Evolutionary conservation across 2,113 vertebrate species (phyloP).

Genomic region (Athene noctua): DNA sequence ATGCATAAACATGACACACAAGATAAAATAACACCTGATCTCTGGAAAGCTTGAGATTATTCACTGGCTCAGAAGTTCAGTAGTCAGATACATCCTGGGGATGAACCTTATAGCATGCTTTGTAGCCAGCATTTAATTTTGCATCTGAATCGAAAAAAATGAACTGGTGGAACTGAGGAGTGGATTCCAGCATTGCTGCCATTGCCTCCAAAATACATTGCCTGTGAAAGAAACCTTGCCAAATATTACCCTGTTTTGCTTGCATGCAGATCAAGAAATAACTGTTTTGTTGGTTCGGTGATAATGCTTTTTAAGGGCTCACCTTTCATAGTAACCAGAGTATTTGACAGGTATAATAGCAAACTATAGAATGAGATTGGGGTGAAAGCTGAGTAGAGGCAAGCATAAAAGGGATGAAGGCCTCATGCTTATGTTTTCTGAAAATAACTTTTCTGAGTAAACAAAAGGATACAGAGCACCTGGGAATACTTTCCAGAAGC

Average conservation of each 20-base stretch:
- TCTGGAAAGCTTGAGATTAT: background rate
- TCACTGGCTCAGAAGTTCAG: background rate
- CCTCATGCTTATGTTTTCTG: background rate
- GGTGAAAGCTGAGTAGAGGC: background rate
- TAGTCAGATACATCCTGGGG: background rate
- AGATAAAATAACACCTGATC: background rate
- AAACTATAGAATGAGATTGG: background rate
- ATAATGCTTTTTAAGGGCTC: background rate
- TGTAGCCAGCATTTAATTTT: background rate
- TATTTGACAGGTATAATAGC: background rate
- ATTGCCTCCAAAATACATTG: background rate
- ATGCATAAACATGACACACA: background rate
- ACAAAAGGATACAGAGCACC: background rate
- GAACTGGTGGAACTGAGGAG: background rate
- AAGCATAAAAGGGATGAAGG: background rate
- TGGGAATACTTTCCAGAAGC: background rate
- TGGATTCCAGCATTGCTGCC: background rate
- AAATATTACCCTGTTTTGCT: background rate
- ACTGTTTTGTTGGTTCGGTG: background rate
- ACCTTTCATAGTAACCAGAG: background rate
- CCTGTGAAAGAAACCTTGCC: background rate
- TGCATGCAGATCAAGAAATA: background rate
- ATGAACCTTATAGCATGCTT: background rate
- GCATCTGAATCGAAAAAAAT: background rate
- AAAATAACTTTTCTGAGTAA: background rate